These are phyloP conservation scores for Scarus forsteni DNA, from an alignment of 2,797 vertebrate species.

Conservation along the genomic window DNA sequence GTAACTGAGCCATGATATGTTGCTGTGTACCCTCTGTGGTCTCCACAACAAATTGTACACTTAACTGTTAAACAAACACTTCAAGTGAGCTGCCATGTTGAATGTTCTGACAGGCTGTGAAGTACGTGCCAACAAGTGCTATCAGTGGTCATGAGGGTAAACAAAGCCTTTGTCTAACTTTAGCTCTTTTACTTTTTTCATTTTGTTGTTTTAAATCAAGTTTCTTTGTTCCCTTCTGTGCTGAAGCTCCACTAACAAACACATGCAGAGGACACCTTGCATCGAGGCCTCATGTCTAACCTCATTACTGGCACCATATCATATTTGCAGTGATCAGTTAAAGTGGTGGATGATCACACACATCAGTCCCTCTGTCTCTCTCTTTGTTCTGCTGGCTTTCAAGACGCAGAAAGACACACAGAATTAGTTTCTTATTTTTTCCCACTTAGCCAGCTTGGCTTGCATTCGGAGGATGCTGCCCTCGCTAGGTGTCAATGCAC, in stretches of 20 bases:
- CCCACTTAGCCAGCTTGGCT: constrained; percentile 25
- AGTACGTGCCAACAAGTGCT: no score
- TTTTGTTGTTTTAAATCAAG: background rate
- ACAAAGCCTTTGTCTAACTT: no score
- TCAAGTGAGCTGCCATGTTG: no score
- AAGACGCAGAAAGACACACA: background rate
- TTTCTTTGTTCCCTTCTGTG: background rate
- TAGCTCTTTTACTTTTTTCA: no score
- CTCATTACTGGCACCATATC: constrained; percentile 15
- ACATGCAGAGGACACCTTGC: constrained; percentile 13
- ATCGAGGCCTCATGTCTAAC: constrained; percentile 13
- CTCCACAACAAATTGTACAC: no score
- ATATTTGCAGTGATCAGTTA: constrained; percentile 30
- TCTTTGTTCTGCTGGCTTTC: constrained; percentile 5
- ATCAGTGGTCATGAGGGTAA: no score
- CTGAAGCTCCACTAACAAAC: constrained; percentile 1
- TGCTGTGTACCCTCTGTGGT: no score
- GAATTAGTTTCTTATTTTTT: background rate
- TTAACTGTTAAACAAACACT: no score
- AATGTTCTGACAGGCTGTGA: no score
- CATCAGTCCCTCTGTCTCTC: constrained; percentile 5
- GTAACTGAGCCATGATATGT: no score
- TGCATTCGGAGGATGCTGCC: constrained; percentile 54
- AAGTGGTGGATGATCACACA: constrained; percentile 3
- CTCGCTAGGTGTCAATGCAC: constrained; percentile 56